Conservation (phyloP, 2,888 invertebrate genomes). For the Tipula helvola region DNA sequence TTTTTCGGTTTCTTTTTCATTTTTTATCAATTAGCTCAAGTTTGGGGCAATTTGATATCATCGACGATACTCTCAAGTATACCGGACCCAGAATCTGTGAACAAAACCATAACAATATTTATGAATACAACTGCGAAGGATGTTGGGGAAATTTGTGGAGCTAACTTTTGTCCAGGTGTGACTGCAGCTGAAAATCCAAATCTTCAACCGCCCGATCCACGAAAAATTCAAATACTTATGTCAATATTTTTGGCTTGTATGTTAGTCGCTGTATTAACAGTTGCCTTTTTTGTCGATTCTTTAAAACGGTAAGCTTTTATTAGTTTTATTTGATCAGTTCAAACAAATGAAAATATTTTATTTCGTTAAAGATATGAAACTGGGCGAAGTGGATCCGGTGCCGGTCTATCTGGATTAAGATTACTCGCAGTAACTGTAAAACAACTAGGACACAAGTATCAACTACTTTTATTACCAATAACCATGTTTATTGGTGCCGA, state of each 20-base stretch:
- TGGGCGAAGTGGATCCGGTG: constrained; percentile 43
- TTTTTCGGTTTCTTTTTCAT: constrained; percentile 95
- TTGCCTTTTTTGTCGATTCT: constrained; percentile 69
- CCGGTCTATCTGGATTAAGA: constrained; percentile 50
- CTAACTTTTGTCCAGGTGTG: constrained; percentile 56
- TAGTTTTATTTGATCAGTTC: background rate
- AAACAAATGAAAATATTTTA: background rate
- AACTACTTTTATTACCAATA: constrained; percentile 74
- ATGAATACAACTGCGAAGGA: constrained; percentile 25
- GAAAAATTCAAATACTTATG: constrained; percentile 64
- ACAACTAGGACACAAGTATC: constrained; percentile 63
- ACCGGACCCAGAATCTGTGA: background rate
- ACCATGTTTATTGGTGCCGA: constrained; percentile 90
- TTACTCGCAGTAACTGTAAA: constrained; percentile 64
- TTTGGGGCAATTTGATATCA: constrained; percentile 86
- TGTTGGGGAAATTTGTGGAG: constrained; percentile 53
- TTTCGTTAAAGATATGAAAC: constrained; percentile 42
- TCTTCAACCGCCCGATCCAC: constrained; percentile 54
- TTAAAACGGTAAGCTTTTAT: constrained; percentile 48
- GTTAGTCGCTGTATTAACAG: constrained; percentile 56
- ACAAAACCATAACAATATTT: background rate
- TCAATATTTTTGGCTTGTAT: constrained; percentile 75
- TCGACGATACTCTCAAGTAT: constrained; percentile 42
- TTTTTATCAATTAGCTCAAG: constrained; percentile 92
- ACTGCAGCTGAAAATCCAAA: constrained; percentile 47